Base-by-base conservation (phyloP, 1,140 invertebrate genomes). In the Drosophila tropicalis region DNA sequence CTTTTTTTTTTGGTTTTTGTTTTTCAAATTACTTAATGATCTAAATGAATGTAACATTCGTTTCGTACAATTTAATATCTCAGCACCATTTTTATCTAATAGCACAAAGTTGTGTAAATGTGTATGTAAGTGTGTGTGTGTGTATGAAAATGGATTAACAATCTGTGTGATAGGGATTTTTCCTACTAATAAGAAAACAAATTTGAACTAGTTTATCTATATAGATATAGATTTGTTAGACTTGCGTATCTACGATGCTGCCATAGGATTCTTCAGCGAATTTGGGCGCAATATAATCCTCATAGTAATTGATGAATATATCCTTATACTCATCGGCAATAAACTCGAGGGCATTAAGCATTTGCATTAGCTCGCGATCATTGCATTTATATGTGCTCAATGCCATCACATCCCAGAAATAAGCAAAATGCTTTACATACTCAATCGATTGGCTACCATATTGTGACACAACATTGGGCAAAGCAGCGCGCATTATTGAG, bases 291-390 rank as follows among this genome's bases (percentile, higher is more conserved):
- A 86, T 86, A 67, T 78, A 84, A 63, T 86, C 81, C 62, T 86
- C 82, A 61, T 86, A 86, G 56, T 86, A 86, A 68, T 86, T 86
- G 55, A 86, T 86, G 71, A 86, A 86, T 57, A 86, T 84, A 61
- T 86, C 82, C 71, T 86, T 86, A 58, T 72, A 86, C 61, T 86
- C 82, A 61, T 86, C 82, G 36, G 82, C 73, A 15, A 86, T 86
- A 54, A 78, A 86, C 69, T 86, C 82, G 65, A 86, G 79, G n/a
- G 82, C 82, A 39, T 86, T 79, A 41, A 86, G 67, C 82, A 86
- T 86, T 70, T 86, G 82, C 81, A 86, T 86, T 36, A 86, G 65
- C 73, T 86, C 82, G 34, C 81, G 72, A 62, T 86, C 82, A 34
- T 79, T 81, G 62, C 82, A 86, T 54, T 83, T 84, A 55, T 86